Base-by-base conservation (phyloP, 2,797 vertebrate species). In the Sebastes goodei region DNA sequence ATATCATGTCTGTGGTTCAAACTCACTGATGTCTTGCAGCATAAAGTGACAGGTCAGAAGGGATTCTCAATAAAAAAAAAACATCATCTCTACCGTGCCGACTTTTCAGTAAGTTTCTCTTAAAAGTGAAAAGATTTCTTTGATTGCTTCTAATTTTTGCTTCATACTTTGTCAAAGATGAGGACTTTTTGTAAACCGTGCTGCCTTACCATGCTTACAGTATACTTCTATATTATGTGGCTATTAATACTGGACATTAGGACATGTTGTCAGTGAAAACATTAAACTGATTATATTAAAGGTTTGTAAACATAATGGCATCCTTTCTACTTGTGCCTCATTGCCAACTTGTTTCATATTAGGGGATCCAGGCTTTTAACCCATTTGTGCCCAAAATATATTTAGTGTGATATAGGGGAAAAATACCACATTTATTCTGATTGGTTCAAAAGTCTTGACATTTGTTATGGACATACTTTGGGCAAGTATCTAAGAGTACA, bases 141-240 rank as follows among this genome's bases (percentile, higher is more conserved):
- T 53, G 27, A 3, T 63, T 63, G 23, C 74, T 81, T 76, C 2
- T 62, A 20, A n/a, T 42, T 78, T 71, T 71, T 60, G 35, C 52
- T 68, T 76, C 33, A 10, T 74, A 76, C 32, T 79, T 76, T 53
- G 38, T 33, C 71, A n/a, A 17, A 49, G 21, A 76, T 23, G 6
- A 53, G 1, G 46, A 74, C 8, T 56, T 73, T 46, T 63, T 83
- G 29, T 71, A 80, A 86, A 74, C 80, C 25, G 7, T 55, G 56
- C 27, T 78, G 81, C 87, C 89, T 88, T 88, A 20, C 20, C 56
- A 42, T 82, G 32, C 79, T 61, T 15, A 74, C 81, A 71, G 33
- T 72, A 65, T 84, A 53, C 80, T 66, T 84, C 25, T 85, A 10
- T 78, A 23, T 62, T 76, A 67, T 60, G 46, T 53, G 63, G 20